Percentiles rank a stretch among this genome's conserved stretches.
These are phyloP conservation scores for Sylvia atricapilla DNA, from an alignment of 2,113 vertebrate genomes.

Conservation along the genomic window DNA sequence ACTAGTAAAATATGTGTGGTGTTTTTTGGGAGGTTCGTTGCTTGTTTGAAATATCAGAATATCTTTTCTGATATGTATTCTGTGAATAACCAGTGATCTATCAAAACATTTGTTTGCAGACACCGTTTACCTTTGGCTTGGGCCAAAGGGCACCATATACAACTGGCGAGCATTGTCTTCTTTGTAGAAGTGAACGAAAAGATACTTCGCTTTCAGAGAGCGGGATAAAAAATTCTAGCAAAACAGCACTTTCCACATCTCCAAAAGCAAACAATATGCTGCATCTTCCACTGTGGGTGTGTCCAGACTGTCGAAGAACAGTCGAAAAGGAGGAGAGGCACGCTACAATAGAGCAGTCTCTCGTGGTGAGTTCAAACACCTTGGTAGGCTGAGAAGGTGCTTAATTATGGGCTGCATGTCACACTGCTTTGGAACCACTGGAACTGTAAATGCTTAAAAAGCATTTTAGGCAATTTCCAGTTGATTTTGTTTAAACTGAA, in stretches of 20 bases:
- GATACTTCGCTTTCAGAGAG: constrained; percentile 82
- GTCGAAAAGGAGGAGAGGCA: constrained; percentile 92
- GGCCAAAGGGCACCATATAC: constrained; percentile 92
- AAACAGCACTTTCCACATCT: constrained; percentile 78
- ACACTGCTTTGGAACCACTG: background rate
- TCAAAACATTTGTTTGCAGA: constrained; percentile 70
- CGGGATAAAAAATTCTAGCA: constrained; percentile 79
- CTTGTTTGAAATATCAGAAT: background rate
- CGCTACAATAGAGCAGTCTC: constrained; percentile 81
- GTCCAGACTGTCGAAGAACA: constrained; percentile 90
- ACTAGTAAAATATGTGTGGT: background rate
- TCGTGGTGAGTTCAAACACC: constrained; percentile 77
- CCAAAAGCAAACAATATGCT: constrained; percentile 84
- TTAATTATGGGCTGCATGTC: background rate
- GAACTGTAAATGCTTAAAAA: background rate
- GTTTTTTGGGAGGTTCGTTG: background rate
- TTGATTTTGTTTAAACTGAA: background rate
- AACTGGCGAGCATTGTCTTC: constrained; percentile 90
- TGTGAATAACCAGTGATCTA: background rate
- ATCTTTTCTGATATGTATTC: rapidly evolving
- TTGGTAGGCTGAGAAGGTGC: rapidly evolving
- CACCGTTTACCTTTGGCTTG: constrained; percentile 95
- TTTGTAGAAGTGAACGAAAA: constrained; percentile 93
- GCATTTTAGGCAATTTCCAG: background rate
- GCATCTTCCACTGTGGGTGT: constrained; percentile 94